Percentiles rank a stretch among this genome's conserved stretches.
Evolutionary conservation across 2,113 vertebrate species (phyloP).

Genomic region (Neofelis nebulosa): DNA sequence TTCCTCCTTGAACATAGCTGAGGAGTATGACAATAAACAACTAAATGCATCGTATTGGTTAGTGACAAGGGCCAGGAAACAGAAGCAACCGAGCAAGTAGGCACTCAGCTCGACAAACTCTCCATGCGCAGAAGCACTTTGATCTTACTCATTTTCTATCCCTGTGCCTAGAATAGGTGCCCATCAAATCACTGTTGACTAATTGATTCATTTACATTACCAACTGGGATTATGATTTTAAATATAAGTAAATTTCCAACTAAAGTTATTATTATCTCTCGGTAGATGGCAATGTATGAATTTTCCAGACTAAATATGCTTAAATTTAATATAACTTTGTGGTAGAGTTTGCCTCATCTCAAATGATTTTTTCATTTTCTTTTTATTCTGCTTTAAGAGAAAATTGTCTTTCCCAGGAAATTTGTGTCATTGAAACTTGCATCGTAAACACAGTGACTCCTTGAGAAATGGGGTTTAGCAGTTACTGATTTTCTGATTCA

Average conservation of each 20-base stretch:
- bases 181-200: not conserved
- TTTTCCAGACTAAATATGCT: not conserved
- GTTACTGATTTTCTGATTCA: not conserved
- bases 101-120: not conserved
- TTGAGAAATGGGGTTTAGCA: not conserved
- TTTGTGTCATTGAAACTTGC: not conserved
- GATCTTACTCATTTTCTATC: not conserved
- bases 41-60: not conserved
- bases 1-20: not conserved
- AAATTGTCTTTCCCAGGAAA: not conserved
- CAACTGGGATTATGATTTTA: not conserved
- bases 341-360: not conserved
- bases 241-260: not conserved
- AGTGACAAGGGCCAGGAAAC: not conserved
- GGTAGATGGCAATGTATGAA: not conserved
- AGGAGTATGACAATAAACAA: not conserved
- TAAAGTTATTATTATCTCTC: not conserved
- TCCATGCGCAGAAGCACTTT: not conserved
- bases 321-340: not conserved
- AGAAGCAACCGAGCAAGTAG: not conserved
- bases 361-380: not conserved
- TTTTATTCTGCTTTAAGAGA: not conserved
- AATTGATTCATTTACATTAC: not conserved
- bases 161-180: not conserved
- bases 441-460: not conserved